phyloP scores from a whole-genome alignment of 2,888 invertebrate species.

The Orthosia gothica region DNA sequence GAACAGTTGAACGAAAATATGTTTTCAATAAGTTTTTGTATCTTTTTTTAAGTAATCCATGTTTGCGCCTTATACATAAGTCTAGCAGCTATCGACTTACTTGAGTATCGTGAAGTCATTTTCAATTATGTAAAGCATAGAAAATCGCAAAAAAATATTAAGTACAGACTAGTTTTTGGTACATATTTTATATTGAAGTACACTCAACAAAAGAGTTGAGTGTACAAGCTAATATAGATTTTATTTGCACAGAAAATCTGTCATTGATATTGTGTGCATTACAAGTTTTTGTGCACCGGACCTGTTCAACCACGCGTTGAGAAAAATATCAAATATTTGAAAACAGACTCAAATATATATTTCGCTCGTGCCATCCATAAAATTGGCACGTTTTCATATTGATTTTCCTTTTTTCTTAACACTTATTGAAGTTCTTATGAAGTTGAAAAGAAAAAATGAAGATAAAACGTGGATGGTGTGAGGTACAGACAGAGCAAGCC shows the following conservation, averaged over 20 bases:
- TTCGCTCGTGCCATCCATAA: background rate
- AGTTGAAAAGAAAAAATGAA: no score
- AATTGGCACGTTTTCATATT: conserved; percentile 25
- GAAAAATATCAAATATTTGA: conserved; percentile 36
- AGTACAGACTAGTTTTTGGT: conserved; percentile 25
- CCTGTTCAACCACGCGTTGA: conserved; percentile 1
- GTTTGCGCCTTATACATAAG: background rate
- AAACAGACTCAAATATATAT: conserved; percentile 44
- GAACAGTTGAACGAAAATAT: background rate
- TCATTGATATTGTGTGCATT: conserved; percentile 42
- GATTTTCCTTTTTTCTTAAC: conserved; percentile 11
- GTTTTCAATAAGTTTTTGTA: background rate
- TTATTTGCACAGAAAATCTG: conserved; percentile 28
- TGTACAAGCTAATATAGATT: conserved; percentile 18
- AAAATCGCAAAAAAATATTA: conserved; percentile 6
- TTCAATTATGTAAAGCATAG: conserved; percentile 12
- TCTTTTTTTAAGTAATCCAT: conserved; percentile 9
- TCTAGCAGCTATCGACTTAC: background rate
- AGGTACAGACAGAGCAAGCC: no score
- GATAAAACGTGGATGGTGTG: no score
- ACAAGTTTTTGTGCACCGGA: conserved; percentile 26
- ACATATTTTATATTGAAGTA: conserved; percentile 22
- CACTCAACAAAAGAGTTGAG: conserved; percentile 20
- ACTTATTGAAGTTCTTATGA: no score
- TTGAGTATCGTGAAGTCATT: conserved; percentile 2